A percentile compares a stretch with the other conserved stretches of the same genome.
Evolutionary conservation across 2,888 invertebrate genomes (phyloP).

Genomic region (Polymixis lichenea): DNA sequence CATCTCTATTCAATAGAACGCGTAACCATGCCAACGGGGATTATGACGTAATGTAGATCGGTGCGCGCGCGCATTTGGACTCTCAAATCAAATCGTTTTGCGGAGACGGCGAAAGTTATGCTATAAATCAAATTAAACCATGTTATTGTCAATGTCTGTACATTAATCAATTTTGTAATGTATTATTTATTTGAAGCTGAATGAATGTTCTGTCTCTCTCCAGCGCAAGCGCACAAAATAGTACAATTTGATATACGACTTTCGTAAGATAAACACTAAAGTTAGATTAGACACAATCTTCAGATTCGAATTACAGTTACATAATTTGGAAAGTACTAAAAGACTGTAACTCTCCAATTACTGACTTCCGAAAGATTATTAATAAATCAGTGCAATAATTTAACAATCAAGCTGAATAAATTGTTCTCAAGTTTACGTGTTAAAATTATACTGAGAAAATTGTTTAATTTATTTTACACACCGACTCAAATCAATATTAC

Average conservation of each 20-base stretch:
- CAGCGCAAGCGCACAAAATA: constrained; percentile 41
- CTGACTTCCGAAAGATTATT: constrained; percentile 22
- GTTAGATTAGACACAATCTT: constrained; percentile 30
- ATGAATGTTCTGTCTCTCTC: constrained; percentile 61
- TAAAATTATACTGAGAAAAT: background rate
- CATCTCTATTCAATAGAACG: constrained; percentile 43
- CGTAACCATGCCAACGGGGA: constrained; percentile 57
- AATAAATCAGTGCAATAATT: constrained; percentile 3
- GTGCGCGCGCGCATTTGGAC: constrained; percentile 69
- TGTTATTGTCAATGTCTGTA: constrained; percentile 77
- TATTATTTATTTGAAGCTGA: constrained; percentile 63
- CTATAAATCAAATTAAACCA: constrained; percentile 82
- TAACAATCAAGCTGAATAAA: constrained; percentile 4
- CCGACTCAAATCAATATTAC: constrained; percentile 5
- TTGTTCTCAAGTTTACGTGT: background rate
- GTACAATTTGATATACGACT: constrained; percentile 49
- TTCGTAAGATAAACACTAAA: constrained; percentile 51
- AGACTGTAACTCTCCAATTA: constrained; percentile 17
- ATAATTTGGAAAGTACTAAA: constrained; percentile 56
- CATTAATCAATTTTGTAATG: constrained; percentile 75
- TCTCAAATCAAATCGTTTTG: constrained; percentile 84
- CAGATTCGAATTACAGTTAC: constrained; percentile 40
- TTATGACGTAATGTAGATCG: constrained; percentile 65
- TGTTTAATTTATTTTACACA: background rate
- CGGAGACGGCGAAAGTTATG: constrained; percentile 83